Base-by-base conservation (phyloP, 1,140 invertebrate genomes). In the Solenopsis fugax region DNA sequence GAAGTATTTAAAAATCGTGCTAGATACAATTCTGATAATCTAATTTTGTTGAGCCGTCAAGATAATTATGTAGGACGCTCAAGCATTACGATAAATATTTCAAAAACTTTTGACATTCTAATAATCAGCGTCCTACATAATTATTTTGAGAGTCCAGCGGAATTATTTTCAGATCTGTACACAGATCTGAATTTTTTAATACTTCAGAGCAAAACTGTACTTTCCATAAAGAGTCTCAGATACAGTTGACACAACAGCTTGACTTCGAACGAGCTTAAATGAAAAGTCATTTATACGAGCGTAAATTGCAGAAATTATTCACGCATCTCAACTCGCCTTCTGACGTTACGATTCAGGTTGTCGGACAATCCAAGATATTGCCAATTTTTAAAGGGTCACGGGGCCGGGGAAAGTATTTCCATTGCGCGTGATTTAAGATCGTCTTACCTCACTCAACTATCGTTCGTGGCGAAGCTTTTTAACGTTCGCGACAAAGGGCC, bases 401-500 rank as follows among this genome's bases (percentile, higher is more conserved):
- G 1, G 34, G 18, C n/a, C 16, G 45, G 1, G 34, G 18, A 21
- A 24, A 84, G 73, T 60, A 60, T 48, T 69, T 69, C 18, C 77
- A 34, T 54, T 58, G 41, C 7, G 64, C 52, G 24, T 60, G 52
- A 82, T 82, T 82, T 82, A 84, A 75, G 41, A 34, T 82, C 41
- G 52, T 82, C 54, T 34, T 21, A 58, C 21, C 24, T 48, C 34
- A n/a, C 41, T 82, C 80, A 60, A 21, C 54, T 73, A 37, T 60
- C 24, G 18, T 34, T 12, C 2, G 1, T n/a, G 52, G 13, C 48
- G 21, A 13, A 72, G 52, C 65, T 48, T 24, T 72, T 82, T 72
- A 58, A 48, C 37, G 18, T n/a, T 50, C 18, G 54, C 41, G 67
- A 60, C 67, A 73, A 73, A 73, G 12, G 67, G 24, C 6, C 52